Percentiles rank a stretch among this genome's conserved stretches.
These are phyloP conservation scores for Holothuria scabra DNA, from an alignment of 53 echinoderm and acorn worm species.

Conservation along the genomic window DNA sequence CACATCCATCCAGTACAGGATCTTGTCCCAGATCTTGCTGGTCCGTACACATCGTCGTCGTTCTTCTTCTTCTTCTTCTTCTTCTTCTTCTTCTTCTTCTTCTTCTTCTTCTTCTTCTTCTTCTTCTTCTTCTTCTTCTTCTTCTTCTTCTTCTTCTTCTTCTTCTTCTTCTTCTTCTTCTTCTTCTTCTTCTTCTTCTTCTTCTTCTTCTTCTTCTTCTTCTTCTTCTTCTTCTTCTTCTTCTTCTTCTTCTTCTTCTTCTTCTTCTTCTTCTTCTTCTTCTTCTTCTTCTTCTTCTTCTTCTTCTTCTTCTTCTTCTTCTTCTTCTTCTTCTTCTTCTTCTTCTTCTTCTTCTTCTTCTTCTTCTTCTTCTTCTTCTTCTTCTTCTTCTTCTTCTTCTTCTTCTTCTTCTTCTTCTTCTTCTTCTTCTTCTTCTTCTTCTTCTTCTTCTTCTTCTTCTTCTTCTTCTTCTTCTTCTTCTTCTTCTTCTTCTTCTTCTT, in stretches of 20 bases:
- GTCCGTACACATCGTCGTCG: not conserved
- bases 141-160: slow-evolving; percentile 51
- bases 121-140: slow-evolving; percentile 49
- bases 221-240: slow-evolving; percentile 51
- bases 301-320: slow-evolving; percentile 51
- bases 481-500: slow-evolving; percentile 51
- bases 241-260: slow-evolving; percentile 51
- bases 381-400: slow-evolving; percentile 51
- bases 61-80: slow-evolving; percentile 51
- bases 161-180: slow-evolving; percentile 51
- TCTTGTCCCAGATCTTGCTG: too few species aligned
- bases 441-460: slow-evolving; percentile 51
- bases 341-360: slow-evolving; percentile 51
- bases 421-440: slow-evolving; percentile 51
- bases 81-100: slow-evolving; percentile 51
- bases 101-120: slow-evolving; percentile 51
- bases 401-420: slow-evolving; percentile 51
- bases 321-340: slow-evolving; percentile 51
- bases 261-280: slow-evolving; percentile 51
- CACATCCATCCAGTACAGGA: too few species aligned
- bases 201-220: slow-evolving; percentile 49
- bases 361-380: slow-evolving; percentile 51
- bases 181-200: slow-evolving; percentile 51
- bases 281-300: slow-evolving; percentile 51
- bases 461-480: slow-evolving; percentile 49